Percentiles rank a stretch among this genome's conserved stretches.
Evolutionary conservation across 1,140 invertebrate species (phyloP).

Genomic region (Meloidogyne floridensis): DNA sequence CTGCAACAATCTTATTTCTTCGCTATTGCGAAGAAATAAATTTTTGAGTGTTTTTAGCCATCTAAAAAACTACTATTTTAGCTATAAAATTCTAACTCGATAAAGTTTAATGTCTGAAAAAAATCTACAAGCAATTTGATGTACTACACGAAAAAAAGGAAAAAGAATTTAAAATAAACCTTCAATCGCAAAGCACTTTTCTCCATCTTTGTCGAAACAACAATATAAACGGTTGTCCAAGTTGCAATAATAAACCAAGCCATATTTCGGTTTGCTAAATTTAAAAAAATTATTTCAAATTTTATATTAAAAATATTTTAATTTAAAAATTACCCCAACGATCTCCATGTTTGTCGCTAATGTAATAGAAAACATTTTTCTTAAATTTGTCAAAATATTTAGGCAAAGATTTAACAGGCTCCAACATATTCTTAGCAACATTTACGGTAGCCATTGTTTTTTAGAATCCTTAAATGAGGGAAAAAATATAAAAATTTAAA

Average conservation of each 20-base stretch:
- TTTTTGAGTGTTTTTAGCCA: too few relatives aligned
- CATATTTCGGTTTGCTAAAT: neutral
- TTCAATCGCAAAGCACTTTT: conserved; percentile 6
- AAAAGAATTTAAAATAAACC: neutral
- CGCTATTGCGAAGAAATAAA: too few relatives aligned
- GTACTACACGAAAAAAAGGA: too few relatives aligned
- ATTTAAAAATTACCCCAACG: conserved; percentile 7
- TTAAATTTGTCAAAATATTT: neutral
- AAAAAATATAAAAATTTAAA: neutral
- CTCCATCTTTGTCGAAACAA: neutral
- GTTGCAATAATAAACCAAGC: neutral
- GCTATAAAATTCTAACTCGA: too few relatives aligned
- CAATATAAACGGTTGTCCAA: neutral
- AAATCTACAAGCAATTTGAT: too few relatives aligned
- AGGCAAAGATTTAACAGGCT: neutral
- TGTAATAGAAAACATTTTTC: neutral
- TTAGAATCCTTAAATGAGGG: neutral
- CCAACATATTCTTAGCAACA: neutral
- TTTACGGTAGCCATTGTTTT: neutral
- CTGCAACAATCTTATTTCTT: too few relatives aligned
- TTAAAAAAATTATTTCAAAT: neutral
- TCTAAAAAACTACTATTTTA: too few relatives aligned
- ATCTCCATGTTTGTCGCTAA: conserved; percentile 5
- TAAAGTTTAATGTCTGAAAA: too few relatives aligned
- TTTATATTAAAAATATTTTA: neutral